Base-by-base conservation (phyloP, 1,140 invertebrate genomes). In the Hirudo medicinalis region DNA sequence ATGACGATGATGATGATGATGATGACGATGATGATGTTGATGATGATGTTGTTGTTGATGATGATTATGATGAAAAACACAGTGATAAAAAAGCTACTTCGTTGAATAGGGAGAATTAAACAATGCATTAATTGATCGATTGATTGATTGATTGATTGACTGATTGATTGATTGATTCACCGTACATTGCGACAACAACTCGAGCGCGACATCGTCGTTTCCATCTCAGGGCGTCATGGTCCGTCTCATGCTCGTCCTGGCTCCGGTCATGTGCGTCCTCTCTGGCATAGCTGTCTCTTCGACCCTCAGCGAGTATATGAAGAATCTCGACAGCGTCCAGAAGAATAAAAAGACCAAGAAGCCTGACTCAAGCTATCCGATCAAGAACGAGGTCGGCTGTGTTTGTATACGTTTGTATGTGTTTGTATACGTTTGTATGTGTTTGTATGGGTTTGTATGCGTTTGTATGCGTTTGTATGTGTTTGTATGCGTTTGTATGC, bases 181-280 rank as follows among this genome's bases (percentile, higher is more conserved):
- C 2, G 13, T 67, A 2, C 22, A 20, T 67, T 15, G 29, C 29
- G 2, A 32, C 15, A 60, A n/a, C n/a, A n/a, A n/a, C n/a, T n/a
- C n/a, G n/a, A n/a, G n/a, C n/a, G n/a, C n/a, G n/a, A n/a, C n/a
- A 63, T 63, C 60, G 20, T 27, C 29, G 8, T 63, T 0, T 8
- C 32, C 74, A 22, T 69, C 22, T 11, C 67, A 92, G 90, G 93
- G 93, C 76, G 93, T 97, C 25, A 97, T 97, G 95, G 94, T 98
- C 22, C 92, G 95, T 83, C 85, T 98, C 43, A 97, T 97, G 94
- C 83, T 98, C 76, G 94, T 97, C 6, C 84, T 97, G 69, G 94
- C 95, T 0, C 95, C 95, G 2, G 93, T 97, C 0, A 97, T 97
- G 93, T 97, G 94, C 78, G 92, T 97, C 74, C 84, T 97, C 2